Conservation (phyloP, 2,797 vertebrate species). For the Acropternis orthonyx region DNA sequence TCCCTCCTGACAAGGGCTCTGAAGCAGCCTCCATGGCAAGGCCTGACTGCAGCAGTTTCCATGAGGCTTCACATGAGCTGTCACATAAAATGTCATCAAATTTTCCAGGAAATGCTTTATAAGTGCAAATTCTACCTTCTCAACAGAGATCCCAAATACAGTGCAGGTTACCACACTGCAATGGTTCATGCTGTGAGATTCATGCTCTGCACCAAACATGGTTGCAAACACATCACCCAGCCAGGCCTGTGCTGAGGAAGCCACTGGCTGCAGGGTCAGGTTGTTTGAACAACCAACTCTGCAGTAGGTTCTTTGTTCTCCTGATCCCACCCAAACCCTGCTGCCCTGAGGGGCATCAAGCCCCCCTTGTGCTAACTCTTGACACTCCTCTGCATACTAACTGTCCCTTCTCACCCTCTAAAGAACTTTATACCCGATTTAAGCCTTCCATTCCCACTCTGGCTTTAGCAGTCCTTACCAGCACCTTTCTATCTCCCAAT, state of each 20-base stretch:
- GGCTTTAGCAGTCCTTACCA: neutral
- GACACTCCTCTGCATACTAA: neutral
- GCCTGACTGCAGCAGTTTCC: neutral
- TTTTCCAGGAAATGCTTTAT: neutral
- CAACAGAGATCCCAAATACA: neutral
- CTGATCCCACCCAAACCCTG: neutral
- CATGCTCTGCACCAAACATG: neutral
- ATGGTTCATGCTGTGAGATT: rapidly evolving
- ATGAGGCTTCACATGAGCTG: rapidly evolving
- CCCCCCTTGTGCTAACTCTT: neutral
- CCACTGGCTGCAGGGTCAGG: neutral
- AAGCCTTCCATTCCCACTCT: neutral
- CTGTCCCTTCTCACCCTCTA: neutral
- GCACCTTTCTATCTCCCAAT: neutral
- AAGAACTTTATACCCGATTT: neutral
- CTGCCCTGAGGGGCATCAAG: neutral
- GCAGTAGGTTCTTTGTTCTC: neutral
- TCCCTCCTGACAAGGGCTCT: neutral
- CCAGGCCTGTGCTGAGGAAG: neutral
- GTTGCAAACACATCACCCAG: neutral
- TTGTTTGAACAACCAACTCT: neutral
- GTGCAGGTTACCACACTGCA: rapidly evolving
- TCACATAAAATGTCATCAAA: neutral
- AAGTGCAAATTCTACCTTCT: neutral
- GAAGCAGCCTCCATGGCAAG: neutral